Conservation (phyloP, 2,888 invertebrate species). For the Leucophora obtusa region DNA sequence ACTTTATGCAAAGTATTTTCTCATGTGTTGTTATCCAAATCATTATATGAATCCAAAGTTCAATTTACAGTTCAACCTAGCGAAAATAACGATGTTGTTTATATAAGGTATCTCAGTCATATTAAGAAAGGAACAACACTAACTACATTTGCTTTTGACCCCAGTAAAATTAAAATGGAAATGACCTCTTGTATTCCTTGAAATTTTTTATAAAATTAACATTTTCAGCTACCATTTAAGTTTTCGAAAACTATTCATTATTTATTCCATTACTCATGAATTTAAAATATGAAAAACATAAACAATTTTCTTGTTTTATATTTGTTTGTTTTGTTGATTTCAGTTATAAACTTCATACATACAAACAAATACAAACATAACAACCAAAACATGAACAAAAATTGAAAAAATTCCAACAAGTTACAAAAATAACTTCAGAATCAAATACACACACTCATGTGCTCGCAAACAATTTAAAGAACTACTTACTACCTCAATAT, state of each 20-base stretch:
- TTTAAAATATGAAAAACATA: conserved; percentile 63
- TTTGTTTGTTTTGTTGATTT: conserved; percentile 35
- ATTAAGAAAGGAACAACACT: too few species aligned
- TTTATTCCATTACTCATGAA: conserved; percentile 59
- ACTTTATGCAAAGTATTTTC: too few species aligned
- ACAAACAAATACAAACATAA: conserved; percentile 54
- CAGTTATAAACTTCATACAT: conserved; percentile 15
- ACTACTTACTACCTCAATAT: conserved; percentile 32
- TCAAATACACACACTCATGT: conserved; percentile 34
- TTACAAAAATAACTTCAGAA: conserved; percentile 67
- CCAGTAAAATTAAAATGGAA: too few species aligned
- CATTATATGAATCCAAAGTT: too few species aligned
- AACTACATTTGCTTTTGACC: too few species aligned
- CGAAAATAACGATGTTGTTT: too few species aligned
- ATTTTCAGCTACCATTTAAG: neutral
- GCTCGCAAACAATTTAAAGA: conserved; percentile 32
- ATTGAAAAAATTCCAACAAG: conserved; percentile 67
- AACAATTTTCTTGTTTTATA: conserved; percentile 55
- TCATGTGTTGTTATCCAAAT: too few species aligned
- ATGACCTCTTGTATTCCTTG: neutral
- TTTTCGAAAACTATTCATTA: conserved; percentile 23
- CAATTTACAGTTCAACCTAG: too few species aligned
- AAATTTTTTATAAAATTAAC: neutral
- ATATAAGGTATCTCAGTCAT: too few species aligned
- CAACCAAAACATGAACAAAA: conserved; percentile 62